Conservation (phyloP, 1,140 invertebrate genomes). For the Pseudomyrmex dendroicus region DNA sequence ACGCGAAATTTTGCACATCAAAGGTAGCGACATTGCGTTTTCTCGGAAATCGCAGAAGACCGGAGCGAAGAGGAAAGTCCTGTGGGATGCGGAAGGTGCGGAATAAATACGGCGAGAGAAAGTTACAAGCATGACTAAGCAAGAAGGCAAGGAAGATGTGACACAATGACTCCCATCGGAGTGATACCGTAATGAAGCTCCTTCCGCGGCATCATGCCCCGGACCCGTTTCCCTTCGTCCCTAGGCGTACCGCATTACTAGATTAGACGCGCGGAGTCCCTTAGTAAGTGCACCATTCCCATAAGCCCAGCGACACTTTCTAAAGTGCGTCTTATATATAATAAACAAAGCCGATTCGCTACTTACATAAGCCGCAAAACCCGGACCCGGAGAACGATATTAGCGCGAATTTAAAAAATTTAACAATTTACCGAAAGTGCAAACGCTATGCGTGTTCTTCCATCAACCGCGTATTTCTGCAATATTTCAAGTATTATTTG, state of each 20-base stretch:
- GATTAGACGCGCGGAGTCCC: constrained; percentile 73
- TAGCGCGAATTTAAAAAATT: neutral
- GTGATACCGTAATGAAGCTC: constrained; percentile 70
- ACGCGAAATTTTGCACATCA: neutral
- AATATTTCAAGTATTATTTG: no score
- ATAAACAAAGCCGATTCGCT: constrained; percentile 44
- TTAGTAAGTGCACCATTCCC: constrained; percentile 59
- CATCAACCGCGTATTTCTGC: no score
- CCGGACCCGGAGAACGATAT: neutral
- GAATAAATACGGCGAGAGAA: constrained; percentile 65
- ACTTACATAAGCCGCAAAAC: neutral
- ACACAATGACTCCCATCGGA: constrained; percentile 74
- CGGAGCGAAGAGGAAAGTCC: neutral
- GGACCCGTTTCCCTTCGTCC: constrained; percentile 64
- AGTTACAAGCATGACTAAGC: constrained; percentile 75
- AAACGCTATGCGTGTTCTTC: no score
- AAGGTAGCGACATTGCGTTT: neutral
- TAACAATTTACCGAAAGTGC: no score
- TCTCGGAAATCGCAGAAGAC: neutral
- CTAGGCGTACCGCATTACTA: constrained; percentile 73
- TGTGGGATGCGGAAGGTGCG: constrained; percentile 53
- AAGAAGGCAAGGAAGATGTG: constrained; percentile 71
- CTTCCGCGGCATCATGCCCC: constrained; percentile 50
- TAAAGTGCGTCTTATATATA: constrained; percentile 62
- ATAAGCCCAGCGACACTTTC: constrained; percentile 64